phyloP scores from a whole-genome alignment of 1,140 invertebrate genomes.

The Agraylea sexmaculata region DNA sequence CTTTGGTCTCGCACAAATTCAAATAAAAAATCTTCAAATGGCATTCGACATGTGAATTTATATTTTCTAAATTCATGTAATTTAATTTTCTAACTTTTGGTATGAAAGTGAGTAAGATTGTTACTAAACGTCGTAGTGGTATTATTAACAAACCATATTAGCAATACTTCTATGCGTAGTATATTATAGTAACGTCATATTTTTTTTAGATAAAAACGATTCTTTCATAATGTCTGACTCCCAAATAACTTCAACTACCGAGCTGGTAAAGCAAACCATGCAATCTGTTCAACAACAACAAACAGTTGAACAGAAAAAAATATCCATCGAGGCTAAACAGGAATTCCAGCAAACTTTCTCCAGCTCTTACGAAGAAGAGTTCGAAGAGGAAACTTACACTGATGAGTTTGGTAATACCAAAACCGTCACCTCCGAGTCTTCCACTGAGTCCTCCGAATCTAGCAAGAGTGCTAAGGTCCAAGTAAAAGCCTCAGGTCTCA shows the following conservation, averaged over 20 bases:
- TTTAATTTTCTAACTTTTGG: no score
- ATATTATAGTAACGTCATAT: no score
- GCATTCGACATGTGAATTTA: no score
- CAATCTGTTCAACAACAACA: conserved; percentile 33
- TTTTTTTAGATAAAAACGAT: conserved; percentile 1
- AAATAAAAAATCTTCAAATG: no score
- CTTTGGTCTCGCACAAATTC: no score
- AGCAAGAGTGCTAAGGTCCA: conserved; percentile 35
- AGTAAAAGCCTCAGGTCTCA: conserved; percentile 37
- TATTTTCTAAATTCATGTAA: no score
- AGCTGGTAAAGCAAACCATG: conserved; percentile 37
- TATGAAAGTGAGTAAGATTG: no score
- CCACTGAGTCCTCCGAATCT: conserved; percentile 36
- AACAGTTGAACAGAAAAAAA: conserved; percentile 27
- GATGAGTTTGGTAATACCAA: conserved; percentile 35
- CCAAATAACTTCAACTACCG: conserved; percentile 16
- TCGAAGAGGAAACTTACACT: conserved; percentile 37
- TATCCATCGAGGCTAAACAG: conserved; percentile 36
- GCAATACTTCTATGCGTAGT: no score
- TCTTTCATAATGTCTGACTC: conserved; percentile 19
- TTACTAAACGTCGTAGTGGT: no score
- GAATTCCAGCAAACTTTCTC: conserved; percentile 36
- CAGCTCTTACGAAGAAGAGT: conserved; percentile 38
- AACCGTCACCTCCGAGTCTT: conserved; percentile 34
- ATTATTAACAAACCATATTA: no score